Conservation (phyloP, 2,888 invertebrate genomes). For the Apodemia mormo region DNA sequence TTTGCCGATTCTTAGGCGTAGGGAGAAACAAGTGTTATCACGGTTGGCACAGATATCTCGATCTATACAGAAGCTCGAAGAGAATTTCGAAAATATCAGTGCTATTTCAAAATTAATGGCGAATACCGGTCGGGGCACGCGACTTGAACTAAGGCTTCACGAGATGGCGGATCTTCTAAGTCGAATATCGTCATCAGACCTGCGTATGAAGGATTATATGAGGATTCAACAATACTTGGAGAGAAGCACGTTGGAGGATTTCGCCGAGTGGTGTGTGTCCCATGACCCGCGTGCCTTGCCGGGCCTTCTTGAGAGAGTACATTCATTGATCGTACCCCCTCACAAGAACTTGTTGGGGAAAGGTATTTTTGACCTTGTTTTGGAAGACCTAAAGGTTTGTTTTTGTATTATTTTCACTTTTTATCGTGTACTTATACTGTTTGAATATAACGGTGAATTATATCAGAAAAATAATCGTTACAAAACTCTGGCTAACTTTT, state of each 20-base stretch:
- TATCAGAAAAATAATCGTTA: too few species aligned
- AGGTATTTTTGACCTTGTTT: constrained; percentile 65
- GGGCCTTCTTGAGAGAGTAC: constrained; percentile 84
- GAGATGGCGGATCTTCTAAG: constrained; percentile 83
- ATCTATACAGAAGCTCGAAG: constrained; percentile 57
- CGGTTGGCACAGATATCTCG: constrained; percentile 61
- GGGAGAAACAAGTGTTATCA: constrained; percentile 83
- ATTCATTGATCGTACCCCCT: constrained; percentile 81
- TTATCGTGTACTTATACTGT: not conserved
- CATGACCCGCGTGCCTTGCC: constrained; percentile 84
- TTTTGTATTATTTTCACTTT: not conserved
- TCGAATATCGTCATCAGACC: constrained; percentile 81
- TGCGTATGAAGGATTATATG: constrained; percentile 83
- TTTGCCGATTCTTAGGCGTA: constrained; percentile 82
- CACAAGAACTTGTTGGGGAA: constrained; percentile 66
- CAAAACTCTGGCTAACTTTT: too few species aligned
- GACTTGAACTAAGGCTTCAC: constrained; percentile 82
- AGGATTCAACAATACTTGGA: constrained; percentile 79
- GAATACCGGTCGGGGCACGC: constrained; percentile 59
- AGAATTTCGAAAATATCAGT: constrained; percentile 54
- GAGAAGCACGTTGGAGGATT: constrained; percentile 84
- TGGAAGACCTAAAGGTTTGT: constrained; percentile 67
- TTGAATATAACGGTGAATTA: constrained; percentile 1
- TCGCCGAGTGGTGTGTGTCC: constrained; percentile 86
- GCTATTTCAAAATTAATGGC: constrained; percentile 59